Percentiles rank a stretch among this genome's conserved stretches.
These are phyloP conservation scores for Pachyramphus minor DNA, from an alignment of 2,113 vertebrate genomes.

Conservation along the genomic window DNA sequence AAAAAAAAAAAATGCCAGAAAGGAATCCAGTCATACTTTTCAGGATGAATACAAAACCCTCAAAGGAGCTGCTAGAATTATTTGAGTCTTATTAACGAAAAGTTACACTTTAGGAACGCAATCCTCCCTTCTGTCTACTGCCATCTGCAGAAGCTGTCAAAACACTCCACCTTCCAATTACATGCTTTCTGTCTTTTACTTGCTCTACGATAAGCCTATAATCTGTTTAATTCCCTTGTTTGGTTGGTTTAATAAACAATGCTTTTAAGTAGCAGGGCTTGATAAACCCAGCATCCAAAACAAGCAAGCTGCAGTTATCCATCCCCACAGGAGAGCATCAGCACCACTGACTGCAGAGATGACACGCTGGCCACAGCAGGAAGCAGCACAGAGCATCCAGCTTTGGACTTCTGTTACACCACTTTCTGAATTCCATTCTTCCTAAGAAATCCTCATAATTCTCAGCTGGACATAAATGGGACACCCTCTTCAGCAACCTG, in stretches of 20 bases:
- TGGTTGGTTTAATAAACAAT: constrained; percentile 33
- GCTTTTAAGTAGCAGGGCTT: constrained; percentile 8
- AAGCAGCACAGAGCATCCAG: not conserved
- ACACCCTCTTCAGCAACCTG: not conserved
- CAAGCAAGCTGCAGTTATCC: not conserved
- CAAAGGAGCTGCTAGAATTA: not conserved
- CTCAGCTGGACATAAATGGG: not conserved
- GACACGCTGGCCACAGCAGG: accelerated
- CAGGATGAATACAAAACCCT: not conserved
- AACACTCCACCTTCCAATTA: constrained; percentile 57
- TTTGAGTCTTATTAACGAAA: constrained; percentile 10
- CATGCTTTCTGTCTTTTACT: not conserved
- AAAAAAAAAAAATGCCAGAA: not conserved
- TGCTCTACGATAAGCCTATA: constrained; percentile 22
- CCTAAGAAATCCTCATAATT: not conserved
- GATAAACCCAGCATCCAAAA: not conserved
- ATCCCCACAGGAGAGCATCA: not conserved
- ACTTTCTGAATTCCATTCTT: not conserved
- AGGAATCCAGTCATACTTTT: not conserved
- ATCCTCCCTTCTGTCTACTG: constrained; percentile 6
- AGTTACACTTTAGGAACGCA: not conserved
- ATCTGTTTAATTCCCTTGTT: constrained; percentile 59
- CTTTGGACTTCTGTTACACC: not conserved
- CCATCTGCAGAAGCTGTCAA: constrained; percentile 58
- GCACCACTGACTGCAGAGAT: not conserved